Percentiles rank a stretch among this genome's conserved stretches.
phyloP scores from a whole-genome alignment of 2,797 vertebrate species.

The Poecilia wingei region DNA sequence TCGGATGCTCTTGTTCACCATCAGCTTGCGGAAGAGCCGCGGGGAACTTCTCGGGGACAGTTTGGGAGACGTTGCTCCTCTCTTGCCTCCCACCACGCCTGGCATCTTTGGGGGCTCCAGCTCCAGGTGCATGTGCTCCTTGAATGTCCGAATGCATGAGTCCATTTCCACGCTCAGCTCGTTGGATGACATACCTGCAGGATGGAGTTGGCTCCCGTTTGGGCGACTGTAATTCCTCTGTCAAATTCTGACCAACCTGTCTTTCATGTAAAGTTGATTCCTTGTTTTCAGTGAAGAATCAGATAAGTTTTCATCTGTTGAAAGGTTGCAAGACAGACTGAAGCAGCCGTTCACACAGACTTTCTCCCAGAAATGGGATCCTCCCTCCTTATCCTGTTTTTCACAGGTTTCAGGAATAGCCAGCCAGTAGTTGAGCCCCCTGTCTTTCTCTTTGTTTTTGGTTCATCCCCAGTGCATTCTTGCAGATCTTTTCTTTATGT shows the following conservation, averaged over 20 bases:
- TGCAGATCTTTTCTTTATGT: constrained; percentile 53
- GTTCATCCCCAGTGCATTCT: constrained; percentile 45
- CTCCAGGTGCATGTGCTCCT: constrained; percentile 98
- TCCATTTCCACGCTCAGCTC: constrained; percentile 88
- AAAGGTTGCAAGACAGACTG: constrained; percentile 16
- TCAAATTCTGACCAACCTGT: constrained; percentile 28
- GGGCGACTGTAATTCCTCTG: constrained; percentile 19
- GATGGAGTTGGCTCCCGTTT: neutral
- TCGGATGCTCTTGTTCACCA: constrained; percentile 96
- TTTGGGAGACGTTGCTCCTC: constrained; percentile 93
- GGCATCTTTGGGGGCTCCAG: constrained; percentile 91
- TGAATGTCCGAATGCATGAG: constrained; percentile 95
- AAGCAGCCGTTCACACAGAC: constrained; percentile 17
- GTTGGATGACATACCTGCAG: constrained; percentile 87
- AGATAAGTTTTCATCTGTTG: constrained; percentile 34
- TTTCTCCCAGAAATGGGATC: constrained; percentile 27
- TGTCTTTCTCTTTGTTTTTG: constrained; percentile 32
- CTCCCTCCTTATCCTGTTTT: constrained; percentile 31
- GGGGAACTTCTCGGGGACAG: constrained; percentile 96
- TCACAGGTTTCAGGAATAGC: constrained; percentile 52
- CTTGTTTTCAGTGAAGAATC: constrained; percentile 14
- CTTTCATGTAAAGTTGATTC: constrained; percentile 38
- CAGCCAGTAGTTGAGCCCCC: constrained; percentile 38
- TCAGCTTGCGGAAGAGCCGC: constrained; percentile 95
- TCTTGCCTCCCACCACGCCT: constrained; percentile 77